Base-by-base conservation (phyloP, 2,113 vertebrate species). In the Entelurus aequoreus region DNA sequence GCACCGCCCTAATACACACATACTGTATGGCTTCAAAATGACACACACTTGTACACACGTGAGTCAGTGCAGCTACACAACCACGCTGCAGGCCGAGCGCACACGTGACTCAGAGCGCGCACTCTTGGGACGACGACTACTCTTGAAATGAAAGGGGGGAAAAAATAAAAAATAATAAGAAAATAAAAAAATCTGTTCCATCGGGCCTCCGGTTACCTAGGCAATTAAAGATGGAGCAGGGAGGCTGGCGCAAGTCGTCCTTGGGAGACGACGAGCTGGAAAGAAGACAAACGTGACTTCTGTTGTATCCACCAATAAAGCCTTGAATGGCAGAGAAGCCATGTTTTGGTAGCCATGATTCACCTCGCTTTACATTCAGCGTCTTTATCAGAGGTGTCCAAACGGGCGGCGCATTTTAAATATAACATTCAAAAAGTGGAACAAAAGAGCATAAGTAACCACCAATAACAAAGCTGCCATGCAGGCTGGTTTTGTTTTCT, bases 221-320 rank as follows among this genome's bases (percentile, higher is more conserved):
- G 71, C 74, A 77, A 77, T 83, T 81, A 81, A 68, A 69, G 61
- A 77, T 2, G 16, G 47, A 63, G 67, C 74, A 14, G 53, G 69
- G 48, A 54, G 58, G 50, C 76, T 60, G 36, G 51, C 53, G 69
- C 42, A 48, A 11, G 55, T 48, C 48, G 60, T 75, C 62, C 60
- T 48, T 28, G n/a, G 16, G 42, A 69, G 66, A 72, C 1, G 1
- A 11, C 52, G 48, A 73, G 15, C 37, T 56, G 0, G 19, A 49
- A 63, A 61, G 61, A 36, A 62, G 38, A 52, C 44, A 76, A 78
- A 69, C 50, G 54, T 69, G 72, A 73, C 49, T 58, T 74, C 44
- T 74, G 38, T 74, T 77, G 76, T 65, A 55, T 60, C 62, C 71
- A 75, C 63, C 53, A 71, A 66, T 54, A 54, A 54, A 65, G 21